Conservation (phyloP, 1,140 invertebrate species). For the Drosophila ambigua region DNA sequence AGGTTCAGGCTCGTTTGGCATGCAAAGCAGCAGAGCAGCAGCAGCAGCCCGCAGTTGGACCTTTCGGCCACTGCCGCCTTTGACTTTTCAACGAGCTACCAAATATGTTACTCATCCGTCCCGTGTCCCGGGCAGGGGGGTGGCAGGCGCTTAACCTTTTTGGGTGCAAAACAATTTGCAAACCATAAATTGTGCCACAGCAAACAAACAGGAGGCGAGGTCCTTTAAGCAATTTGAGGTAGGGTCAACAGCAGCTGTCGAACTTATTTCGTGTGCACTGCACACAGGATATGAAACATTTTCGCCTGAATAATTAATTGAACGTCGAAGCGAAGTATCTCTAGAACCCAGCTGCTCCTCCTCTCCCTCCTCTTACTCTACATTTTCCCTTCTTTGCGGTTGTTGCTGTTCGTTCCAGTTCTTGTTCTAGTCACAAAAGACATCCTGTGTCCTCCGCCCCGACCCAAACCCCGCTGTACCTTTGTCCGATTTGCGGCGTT, state of each 20-base stretch:
- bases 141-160: slow-evolving; percentile 56
- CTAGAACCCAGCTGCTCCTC: neutral
- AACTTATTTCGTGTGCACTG: slow-evolving; percentile 74
- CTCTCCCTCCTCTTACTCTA: slow-evolving; percentile 15
- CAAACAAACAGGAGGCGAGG: slow-evolving; percentile 38
- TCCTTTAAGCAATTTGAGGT: slow-evolving; percentile 57
- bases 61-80: slow-evolving; percentile 19
- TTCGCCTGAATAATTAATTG: slow-evolving; percentile 84
- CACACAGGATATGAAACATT: slow-evolving; percentile 75
- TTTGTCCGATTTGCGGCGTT: slow-evolving; percentile 26
- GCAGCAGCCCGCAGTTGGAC: slow-evolving; percentile 39
- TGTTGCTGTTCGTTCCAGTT: slow-evolving; percentile 24
- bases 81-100: slow-evolving; percentile 71
- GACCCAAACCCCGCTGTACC: neutral
- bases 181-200: slow-evolving; percentile 75
- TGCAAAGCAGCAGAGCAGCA: slow-evolving; percentile 64
- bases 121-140: slow-evolving; percentile 14
- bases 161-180: slow-evolving; percentile 83
- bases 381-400: slow-evolving; percentile 69
- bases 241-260: slow-evolving; percentile 79
- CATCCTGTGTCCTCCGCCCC: neutral
- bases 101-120: slow-evolving; percentile 76
- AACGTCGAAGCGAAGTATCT: slow-evolving; percentile 44
- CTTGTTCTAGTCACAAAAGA: too few species aligned
- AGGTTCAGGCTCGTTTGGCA: slow-evolving; percentile 53